Base-by-base conservation (phyloP, 2,888 invertebrate genomes). In the Acrobasis consociella region DNA sequence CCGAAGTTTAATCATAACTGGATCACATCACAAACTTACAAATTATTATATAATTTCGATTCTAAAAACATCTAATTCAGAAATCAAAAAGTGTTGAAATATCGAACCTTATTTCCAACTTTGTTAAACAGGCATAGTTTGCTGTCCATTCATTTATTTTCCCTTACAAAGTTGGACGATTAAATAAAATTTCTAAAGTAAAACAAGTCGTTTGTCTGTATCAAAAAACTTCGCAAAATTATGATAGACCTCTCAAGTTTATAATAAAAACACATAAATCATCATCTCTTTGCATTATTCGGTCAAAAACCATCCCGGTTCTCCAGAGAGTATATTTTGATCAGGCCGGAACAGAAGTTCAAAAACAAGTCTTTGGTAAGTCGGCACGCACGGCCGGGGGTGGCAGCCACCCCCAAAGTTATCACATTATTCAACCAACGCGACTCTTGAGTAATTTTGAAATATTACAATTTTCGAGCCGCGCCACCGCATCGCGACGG, bases 391-490 rank as follows among this genome's bases (percentile, higher is more conserved):
- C 87, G 81, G 70, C 66, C 65, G 62, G 76, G 74, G 74, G 77
- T 74, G 74, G 72, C 69, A 71, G 79, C 78, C 77, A 83, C 84
- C 86, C 83, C 74, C 74, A 85, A 91, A 91, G 81, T 92, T 92
- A 87, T 84, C 87, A 81, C 91, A 92, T 92, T 91, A 92, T 88
- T 91, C 91, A 92, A 89, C 83, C 81, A 88, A 89, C 91, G 89
- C 91, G 91, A 91, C 91, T 91, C 90, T 87, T 91, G 91, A 92
- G 91, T 92, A 92, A 92, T 92, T 92, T 92, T 91, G 92, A 92
- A 92, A 92, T 92, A 92, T 92, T 91, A 91, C 92, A 90, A 91
- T 90, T 91, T 91, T 90, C 87, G 83, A 86, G 86, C 79, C 83
- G 82, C 83, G 74, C 82, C 82, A 82, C 81, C 81, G 80, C 85